Evolutionary conservation across 2,113 vertebrate species (phyloP), one percentile per base, ranked within the genome.

Genomic region (Tylochromis polylepis): DNA sequence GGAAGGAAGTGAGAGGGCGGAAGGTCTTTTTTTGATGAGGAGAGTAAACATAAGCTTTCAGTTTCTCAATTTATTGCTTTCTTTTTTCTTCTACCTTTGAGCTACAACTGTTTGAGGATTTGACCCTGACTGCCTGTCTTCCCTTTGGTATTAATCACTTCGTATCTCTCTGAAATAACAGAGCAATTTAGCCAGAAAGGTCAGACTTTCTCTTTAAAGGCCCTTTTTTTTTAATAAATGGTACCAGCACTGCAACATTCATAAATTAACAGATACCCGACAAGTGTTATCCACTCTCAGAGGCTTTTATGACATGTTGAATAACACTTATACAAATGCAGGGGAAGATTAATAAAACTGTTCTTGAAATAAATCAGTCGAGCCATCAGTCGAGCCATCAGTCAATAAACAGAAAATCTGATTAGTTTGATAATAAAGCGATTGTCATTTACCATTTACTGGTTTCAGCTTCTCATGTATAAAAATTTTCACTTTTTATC

Each of bases 61-160:
- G 16, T 22, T 81, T 82, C 57, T 87, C 38, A 38, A 80, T 83
- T 82, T 27, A 56, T 49, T 77, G 22, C 31, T 81, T 88, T 22
- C n/a, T 43, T 53, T 65, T 70, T 51, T 79, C 12, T 51, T 22
- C 36, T 81, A 43, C 81, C 77, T 79, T 72, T 58, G 51, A 86
- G 58, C 83, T 15, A 31, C 60, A 86, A 81, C 80, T 85, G 60
- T 84, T 84, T 84, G 84, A 89, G 88, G 38, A 5, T 85, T 84
- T 88, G 85, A 86, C 85, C 78, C 86, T 14, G 16, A 80, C 80
- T 80, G 79, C 72, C 80, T 78, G 55, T 88, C 84, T 75, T 83
- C 88, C 59, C 62, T 78, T 89, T 62, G 14, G 62, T 75, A 60
- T 89, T 85, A 91, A 93, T 93, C 85, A 88, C 85, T 85, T 78